These are phyloP conservation scores for Drosophila pectinifera DNA, from an alignment of 1,140 invertebrate genomes.

Conservation along the genomic window DNA sequence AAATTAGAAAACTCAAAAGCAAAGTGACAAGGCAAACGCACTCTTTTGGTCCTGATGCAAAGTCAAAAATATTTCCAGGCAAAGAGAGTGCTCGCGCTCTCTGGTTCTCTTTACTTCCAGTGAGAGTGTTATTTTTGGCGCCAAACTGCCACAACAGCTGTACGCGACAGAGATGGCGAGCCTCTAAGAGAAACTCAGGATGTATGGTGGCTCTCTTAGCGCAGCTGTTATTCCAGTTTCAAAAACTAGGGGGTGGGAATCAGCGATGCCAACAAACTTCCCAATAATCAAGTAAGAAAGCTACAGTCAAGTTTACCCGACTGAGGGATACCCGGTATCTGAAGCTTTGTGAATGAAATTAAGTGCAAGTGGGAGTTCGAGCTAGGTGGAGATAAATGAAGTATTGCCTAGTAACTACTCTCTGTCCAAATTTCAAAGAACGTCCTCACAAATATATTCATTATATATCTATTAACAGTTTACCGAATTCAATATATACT, in stretches of 20 bases:
- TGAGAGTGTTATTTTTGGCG: slow-evolving; percentile 58
- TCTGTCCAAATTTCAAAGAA: too few relatives aligned
- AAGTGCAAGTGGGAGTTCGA: too few relatives aligned
- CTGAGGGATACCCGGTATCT: too few relatives aligned
- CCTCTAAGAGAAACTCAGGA: slow-evolving; percentile 42
- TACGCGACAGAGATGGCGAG: slow-evolving; percentile 35
- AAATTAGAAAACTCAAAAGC: background rate
- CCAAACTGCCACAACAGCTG: slow-evolving; percentile 60
- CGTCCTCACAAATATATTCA: too few relatives aligned
- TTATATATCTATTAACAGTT: too few relatives aligned
- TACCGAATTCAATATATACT: too few relatives aligned
- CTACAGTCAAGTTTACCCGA: too few relatives aligned
- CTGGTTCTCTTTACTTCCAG: slow-evolving; percentile 47
- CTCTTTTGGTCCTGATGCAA: slow-evolving; percentile 13
- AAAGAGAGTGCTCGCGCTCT: slow-evolving; percentile 4
- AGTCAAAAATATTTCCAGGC: slow-evolving; percentile 15
- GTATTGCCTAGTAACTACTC: too few relatives aligned
- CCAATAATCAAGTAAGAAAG: background rate
- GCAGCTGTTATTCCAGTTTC: slow-evolving; percentile 39
- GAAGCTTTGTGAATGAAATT: too few relatives aligned
- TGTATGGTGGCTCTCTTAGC: slow-evolving; percentile 48
- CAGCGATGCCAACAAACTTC: background rate
- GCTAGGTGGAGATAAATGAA: too few relatives aligned
- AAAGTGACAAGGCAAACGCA: slow-evolving; percentile 3
- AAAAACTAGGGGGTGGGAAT: background rate